Evolutionary conservation across 2,888 invertebrate genomes (phyloP).

Genomic region (Agrenia bidenticulata): DNA sequence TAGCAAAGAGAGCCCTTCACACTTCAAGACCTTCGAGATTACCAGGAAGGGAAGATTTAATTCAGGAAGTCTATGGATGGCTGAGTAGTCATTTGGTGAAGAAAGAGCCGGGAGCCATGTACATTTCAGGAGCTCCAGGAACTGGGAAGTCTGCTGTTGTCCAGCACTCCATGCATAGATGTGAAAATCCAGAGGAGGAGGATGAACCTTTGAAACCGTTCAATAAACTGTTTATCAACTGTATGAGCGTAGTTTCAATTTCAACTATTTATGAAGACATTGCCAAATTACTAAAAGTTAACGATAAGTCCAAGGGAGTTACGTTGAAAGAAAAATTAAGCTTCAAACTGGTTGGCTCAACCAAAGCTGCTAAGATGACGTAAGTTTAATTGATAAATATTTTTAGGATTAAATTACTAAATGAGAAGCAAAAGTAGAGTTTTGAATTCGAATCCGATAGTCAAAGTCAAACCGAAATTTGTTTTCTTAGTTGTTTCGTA

Average conservation of each 20-base stretch:
- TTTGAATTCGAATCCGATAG: too few relatives aligned
- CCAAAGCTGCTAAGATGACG: constrained; percentile 70
- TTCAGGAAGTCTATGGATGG: constrained; percentile 68
- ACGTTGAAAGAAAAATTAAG: constrained; percentile 68
- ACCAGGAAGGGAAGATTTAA: constrained; percentile 79
- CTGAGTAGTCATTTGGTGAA: constrained; percentile 67
- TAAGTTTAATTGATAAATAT: constrained; percentile 57
- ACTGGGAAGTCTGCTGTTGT: constrained; percentile 94
- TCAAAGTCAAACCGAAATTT: too few relatives aligned
- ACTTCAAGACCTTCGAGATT: constrained; percentile 60
- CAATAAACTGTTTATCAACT: constrained; percentile 74
- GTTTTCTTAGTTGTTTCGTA: too few relatives aligned
- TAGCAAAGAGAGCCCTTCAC: constrained; percentile 58
- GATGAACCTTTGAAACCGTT: constrained; percentile 14
- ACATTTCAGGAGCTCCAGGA: constrained; percentile 95
- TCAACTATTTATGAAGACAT: constrained; percentile 76
- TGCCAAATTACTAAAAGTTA: constrained; percentile 66
- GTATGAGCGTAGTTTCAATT: constrained; percentile 84
- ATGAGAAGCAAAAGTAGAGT: too few relatives aligned
- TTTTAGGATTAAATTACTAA: too few relatives aligned
- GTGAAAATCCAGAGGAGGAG: constrained; percentile 54
- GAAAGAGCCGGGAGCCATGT: constrained; percentile 75
- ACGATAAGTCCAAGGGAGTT: constrained; percentile 61
- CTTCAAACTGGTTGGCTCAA: constrained; percentile 70
- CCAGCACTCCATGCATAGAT: constrained; percentile 68